Evolutionary conservation across 2,113 vertebrate species (phyloP), one percentile per base, ranked within the genome.

Genomic region (Pangasianodon gigas): DNA sequence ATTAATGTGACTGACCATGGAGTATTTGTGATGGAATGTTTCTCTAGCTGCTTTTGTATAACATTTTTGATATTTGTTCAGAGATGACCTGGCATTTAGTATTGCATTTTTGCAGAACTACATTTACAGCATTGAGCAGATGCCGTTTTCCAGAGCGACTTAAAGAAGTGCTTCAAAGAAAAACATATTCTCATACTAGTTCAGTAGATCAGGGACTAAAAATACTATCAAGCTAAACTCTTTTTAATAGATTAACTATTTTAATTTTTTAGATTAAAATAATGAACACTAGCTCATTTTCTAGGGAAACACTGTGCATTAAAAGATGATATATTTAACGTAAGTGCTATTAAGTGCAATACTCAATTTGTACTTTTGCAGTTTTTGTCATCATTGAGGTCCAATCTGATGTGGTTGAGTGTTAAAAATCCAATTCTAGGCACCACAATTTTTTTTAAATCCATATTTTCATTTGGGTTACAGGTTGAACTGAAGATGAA

Each of bases 401-500:
- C 32, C 44, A 44, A 75, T 75, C 24, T 37, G 37, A 37, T 37
- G 41, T 58, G 52, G 86, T 32, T 58, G n/a, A 18, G 69, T 77
- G 32, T 74, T 52, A 26, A n/a, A 86, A 87, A 24, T 51, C 16
- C 24, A 14, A 67, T 32, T 21, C n/a, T 37, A 24, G 29, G 60
- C 69, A 85, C 8, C n/a, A 8, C 19, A 37, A 24, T 52, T 48
- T 26, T 77, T 3, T 74, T 10, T 58, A 79, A 46, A 77, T n/a
- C 41, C 3, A 19, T 13, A 13, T 65, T 37, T 84, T 74, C 7
- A 6, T 75, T 80, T 67, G 2, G 44, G 24, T 77, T 90, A 46
- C 93, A 99, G 98, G 98, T 99, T 92, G 98, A 99, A 89, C 94
- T 99, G 87, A 99, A 99, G 93, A 97, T 98, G 95, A 97, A 97